A percentile compares a stretch with the other conserved stretches of the same genome.
These are phyloP conservation scores for Tetragonula carbonaria DNA, from an alignment of 2,888 invertebrate genomes.

Conservation along the genomic window DNA sequence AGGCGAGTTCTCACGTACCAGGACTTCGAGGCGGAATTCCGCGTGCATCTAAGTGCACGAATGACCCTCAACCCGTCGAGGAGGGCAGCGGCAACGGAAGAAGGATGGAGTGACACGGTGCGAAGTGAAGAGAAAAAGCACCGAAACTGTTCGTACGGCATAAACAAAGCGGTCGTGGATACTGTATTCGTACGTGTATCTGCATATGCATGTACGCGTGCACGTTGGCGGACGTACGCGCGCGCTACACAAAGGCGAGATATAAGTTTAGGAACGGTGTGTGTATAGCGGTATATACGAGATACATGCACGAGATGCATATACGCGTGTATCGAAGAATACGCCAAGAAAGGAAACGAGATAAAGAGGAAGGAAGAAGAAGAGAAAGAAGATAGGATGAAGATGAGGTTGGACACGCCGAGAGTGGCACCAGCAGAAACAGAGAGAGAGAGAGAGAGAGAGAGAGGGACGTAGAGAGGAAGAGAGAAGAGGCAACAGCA, in stretches of 20 bases:
- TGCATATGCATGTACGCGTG: neutral
- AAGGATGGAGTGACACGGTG: conserved; percentile 52
- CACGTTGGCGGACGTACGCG: neutral
- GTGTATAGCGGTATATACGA: conserved; percentile 53
- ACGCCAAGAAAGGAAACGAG: conserved; percentile 27
- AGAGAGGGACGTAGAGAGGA: conserved; percentile 1
- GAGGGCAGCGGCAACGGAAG: conserved; percentile 26
- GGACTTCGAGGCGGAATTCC: conserved; percentile 76
- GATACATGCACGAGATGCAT: conserved; percentile 6
- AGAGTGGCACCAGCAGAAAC: conserved; percentile 27
- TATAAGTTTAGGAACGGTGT: conserved; percentile 41
- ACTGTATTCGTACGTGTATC: conserved; percentile 16
- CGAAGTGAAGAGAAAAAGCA: conserved; percentile 57
- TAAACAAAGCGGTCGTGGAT: conserved; percentile 71
- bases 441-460: neutral
- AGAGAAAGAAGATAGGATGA: conserved; percentile 57
- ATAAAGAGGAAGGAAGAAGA: conserved; percentile 48
- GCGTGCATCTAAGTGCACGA: conserved; percentile 72
- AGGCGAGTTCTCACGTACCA: conserved; percentile 73
- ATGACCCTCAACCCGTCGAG: conserved; percentile 60
- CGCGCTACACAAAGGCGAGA: conserved; percentile 3
- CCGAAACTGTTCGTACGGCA: conserved; percentile 73
- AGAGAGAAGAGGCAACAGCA: conserved; percentile 41
- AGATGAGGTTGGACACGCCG: conserved; percentile 50
- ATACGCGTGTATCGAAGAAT: conserved; percentile 21